Percentiles rank a stretch among this genome's conserved stretches.
Conservation (phyloP, 2,888 invertebrate species). For the Polietes domitor region DNA sequence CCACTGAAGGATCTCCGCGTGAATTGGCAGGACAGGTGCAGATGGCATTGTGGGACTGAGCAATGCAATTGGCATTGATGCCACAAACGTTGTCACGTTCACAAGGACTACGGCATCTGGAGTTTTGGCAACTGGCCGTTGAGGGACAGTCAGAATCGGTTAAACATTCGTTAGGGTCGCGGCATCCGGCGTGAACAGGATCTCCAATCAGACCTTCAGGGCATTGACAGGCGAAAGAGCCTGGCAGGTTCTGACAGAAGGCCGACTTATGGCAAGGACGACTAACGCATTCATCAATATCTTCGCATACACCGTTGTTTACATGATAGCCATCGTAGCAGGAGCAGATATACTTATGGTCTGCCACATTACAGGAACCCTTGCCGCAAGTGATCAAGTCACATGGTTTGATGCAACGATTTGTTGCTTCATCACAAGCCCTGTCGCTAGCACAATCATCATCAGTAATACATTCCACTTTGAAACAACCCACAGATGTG, state of each 20-base stretch:
- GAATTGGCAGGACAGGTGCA: constrained; percentile 90
- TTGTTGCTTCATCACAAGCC: constrained; percentile 87
- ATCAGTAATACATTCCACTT: constrained; percentile 91
- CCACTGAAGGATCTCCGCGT: constrained; percentile 87
- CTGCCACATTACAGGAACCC: constrained; percentile 88
- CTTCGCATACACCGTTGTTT: constrained; percentile 86
- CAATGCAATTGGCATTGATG: constrained; percentile 87
- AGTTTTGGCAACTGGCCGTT: constrained; percentile 88
- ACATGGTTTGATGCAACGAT: constrained; percentile 93
- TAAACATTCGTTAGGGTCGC: constrained; percentile 91
- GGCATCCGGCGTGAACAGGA: constrained; percentile 86
- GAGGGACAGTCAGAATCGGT: constrained; percentile 90
- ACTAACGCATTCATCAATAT: constrained; percentile 89
- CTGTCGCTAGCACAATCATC: constrained; percentile 89
- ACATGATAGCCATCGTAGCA: constrained; percentile 89
- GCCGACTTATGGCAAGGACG: constrained; percentile 91
- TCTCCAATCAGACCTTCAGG: constrained; percentile 91
- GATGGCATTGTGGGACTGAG: constrained; percentile 85
- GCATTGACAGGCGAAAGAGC: constrained; percentile 90
- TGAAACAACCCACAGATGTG: constrained; percentile 90
- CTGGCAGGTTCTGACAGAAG: constrained; percentile 88
- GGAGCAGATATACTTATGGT: constrained; percentile 88
- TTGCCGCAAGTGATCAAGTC: constrained; percentile 89
- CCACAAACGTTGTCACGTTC: constrained; percentile 86
- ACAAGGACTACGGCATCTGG: constrained; percentile 90